Evolutionary conservation across 2,797 vertebrate species (phyloP), one percentile per base, ranked within the genome.

Genomic region (Melanotaenia boesemani): DNA sequence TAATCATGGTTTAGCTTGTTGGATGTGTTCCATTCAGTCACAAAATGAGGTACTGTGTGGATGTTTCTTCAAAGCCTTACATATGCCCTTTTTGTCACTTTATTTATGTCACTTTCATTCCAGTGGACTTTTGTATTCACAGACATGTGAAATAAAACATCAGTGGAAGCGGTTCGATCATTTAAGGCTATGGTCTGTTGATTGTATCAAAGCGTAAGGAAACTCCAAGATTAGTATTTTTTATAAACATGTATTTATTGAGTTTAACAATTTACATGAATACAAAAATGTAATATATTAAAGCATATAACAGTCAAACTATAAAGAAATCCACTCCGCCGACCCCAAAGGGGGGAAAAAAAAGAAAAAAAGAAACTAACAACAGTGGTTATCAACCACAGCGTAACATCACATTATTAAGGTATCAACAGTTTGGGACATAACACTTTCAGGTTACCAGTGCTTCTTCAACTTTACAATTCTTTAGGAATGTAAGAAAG

Each of bases 171-270:
- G 12, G 13, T 22, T 58, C 32, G 7, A 69, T 60, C 13, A 48
- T 67, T 55, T 10, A 4, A 66, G 15, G 62, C 5, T 22, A 6
- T 56, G 41, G 7, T 39, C 28, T 60, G 1, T 36, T 50, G 50
- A 37, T 13, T 65, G 10, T 26, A 37, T 37, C 22, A 56, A 2
- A 30, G 22, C 22, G 37, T 67, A 12, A 13, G 41, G 28, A 16
- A 63, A 63, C 24, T 63, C 6, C 50, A 48, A 60, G 63, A 72
- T n/a, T 3, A 63, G 57, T n/a, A n/a, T n/a, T n/a, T n/a, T n/a
- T n/a, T n/a, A n/a, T n/a, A n/a, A n/a, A n/a, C n/a, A n/a, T n/a
- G n/a, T n/a, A n/a, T n/a, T n/a, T n/a, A n/a, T n/a, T n/a, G n/a
- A n/a, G n/a, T n/a, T n/a, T n/a, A n/a, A n/a, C n/a, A n/a, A n/a